Conservation (phyloP, 2,113 vertebrate genomes). For the Patagioenas fasciata region DNA sequence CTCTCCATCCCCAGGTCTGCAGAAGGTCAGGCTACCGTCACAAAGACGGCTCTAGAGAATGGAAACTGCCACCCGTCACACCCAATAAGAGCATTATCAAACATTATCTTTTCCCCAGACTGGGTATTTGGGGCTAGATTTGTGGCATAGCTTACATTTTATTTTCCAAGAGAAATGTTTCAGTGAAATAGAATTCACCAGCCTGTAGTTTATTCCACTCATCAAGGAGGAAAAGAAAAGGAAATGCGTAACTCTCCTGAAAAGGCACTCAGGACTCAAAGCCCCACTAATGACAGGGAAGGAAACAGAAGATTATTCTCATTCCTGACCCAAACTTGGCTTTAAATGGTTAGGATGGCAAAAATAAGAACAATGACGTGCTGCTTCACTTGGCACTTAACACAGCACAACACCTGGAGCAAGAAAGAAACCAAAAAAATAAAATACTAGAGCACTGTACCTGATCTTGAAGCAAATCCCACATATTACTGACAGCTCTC, state of each 20-base stretch:
- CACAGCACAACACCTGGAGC: not conserved
- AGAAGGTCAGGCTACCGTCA: not conserved
- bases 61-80: not conserved
- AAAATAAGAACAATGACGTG: not conserved
- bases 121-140: not conserved
- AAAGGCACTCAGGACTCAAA: not conserved
- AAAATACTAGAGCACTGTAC: not conserved
- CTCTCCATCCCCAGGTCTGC: not conserved
- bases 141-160: not conserved
- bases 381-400: not conserved
- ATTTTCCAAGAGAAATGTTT: not conserved
- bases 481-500: not conserved
- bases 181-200: not conserved
- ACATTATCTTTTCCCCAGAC: not conserved
- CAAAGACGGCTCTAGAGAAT: not conserved
- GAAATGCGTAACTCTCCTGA: not conserved
- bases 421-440: not conserved
- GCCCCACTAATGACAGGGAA: not conserved
- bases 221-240: not conserved
- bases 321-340: not conserved
- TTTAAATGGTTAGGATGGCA: not conserved
- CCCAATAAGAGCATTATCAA: not conserved
- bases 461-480: not conserved
- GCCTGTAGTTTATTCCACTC: not conserved
- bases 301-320: slow-evolving; percentile 4